These are phyloP conservation scores for Chrysemys picta DNA, from an alignment of 2,113 vertebrate genomes.

Conservation along the genomic window DNA sequence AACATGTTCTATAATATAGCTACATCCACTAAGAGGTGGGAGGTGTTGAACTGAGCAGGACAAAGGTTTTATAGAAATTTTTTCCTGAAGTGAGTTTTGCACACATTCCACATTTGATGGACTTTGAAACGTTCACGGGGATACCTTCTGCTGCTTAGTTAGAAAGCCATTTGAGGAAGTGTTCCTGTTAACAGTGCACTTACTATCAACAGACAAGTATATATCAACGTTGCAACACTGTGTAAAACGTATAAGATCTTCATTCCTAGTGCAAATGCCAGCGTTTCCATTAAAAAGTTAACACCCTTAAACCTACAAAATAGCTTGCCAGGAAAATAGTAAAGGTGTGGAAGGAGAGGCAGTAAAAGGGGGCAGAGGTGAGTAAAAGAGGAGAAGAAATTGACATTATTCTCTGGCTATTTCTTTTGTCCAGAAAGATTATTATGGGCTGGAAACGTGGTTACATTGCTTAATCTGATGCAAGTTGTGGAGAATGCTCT, in stretches of 20 bases:
- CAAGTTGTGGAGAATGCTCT: neutral
- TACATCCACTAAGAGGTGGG: neutral
- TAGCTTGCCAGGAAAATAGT: slow-evolving; percentile 67
- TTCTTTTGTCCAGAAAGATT: neutral
- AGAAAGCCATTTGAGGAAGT: slow-evolving; percentile 59
- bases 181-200: neutral
- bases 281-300: neutral
- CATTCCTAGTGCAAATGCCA: too few relatives aligned
- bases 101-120: slow-evolving; percentile 27
- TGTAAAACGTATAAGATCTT: slow-evolving; percentile 57
- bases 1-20: neutral
- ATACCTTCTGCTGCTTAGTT: neutral
- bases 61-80: slow-evolving; percentile 55
- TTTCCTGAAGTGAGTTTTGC: neutral
- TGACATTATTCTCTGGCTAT: slow-evolving; percentile 21
- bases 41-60: slow-evolving; percentile 13
- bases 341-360: neutral
- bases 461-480: neutral
- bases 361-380: too few relatives aligned
- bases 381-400: neutral
- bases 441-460: fast-evolving
- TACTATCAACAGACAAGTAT: slow-evolving; percentile 35
- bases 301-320: slow-evolving; percentile 63
- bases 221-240: slow-evolving; percentile 62
- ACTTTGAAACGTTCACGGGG: slow-evolving; percentile 32